Evolutionary conservation across 2,113 vertebrate species (phyloP).

Genomic region (Myiozetetes cayanensis): DNA sequence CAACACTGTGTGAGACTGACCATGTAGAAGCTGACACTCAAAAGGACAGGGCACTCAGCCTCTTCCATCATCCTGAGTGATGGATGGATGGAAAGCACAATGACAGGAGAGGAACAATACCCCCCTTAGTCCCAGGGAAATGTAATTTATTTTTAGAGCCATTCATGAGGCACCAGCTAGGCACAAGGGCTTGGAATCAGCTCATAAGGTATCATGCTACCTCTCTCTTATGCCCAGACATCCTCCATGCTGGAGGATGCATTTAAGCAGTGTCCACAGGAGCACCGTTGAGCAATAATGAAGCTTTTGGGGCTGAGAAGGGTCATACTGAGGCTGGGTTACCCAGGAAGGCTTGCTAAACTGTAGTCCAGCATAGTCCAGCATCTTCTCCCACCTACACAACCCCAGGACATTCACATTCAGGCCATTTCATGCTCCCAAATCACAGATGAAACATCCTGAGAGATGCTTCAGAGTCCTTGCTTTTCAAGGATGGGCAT

Average conservation of each 20-base stretch:
- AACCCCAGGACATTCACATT: not conserved
- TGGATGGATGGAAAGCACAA: not conserved
- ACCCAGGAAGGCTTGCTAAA: not conserved
- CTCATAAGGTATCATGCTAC: not conserved
- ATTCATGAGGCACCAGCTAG: not conserved
- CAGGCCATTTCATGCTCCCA: not conserved
- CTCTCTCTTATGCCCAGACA: not conserved
- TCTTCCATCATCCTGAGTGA: not conserved
- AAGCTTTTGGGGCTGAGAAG: not conserved
- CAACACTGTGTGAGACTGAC: not conserved
- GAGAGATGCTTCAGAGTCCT: not conserved
- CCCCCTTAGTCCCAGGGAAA: not conserved
- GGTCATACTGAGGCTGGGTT: rapidly evolving
- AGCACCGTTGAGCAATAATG: not conserved
- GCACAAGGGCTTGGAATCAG: not conserved
- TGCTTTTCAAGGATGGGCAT: not conserved
- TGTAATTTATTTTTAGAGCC: not conserved
- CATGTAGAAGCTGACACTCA: rapidly evolving
- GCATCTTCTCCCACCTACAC: not conserved
- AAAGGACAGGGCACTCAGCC: rapidly evolving
- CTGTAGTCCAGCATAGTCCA: too few species aligned
- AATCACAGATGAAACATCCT: not conserved
- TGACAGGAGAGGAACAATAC: not conserved
- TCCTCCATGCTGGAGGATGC: not conserved
- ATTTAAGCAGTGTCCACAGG: not conserved